A percentile compares a stretch with the other conserved stretches of the same genome.
Conservation (phyloP, 2,888 invertebrate species). For the Dryomyza anilis region DNA sequence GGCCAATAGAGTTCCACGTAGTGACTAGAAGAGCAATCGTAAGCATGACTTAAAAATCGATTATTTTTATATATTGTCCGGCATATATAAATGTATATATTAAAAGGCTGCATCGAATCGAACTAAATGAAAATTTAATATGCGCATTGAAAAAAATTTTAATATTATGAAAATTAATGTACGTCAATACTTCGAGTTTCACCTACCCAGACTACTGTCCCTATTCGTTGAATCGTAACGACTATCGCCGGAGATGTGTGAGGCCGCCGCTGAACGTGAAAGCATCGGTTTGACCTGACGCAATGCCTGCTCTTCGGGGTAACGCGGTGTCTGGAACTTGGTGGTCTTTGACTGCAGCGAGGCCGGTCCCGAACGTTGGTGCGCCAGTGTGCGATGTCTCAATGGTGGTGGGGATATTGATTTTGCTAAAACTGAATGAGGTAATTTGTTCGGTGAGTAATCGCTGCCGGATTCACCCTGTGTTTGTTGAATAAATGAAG, state of each 20-base stretch:
- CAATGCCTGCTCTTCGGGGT: constrained; percentile 60
- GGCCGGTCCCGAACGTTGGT: constrained; percentile 61
- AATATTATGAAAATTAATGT: not conserved
- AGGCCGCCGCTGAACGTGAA: constrained; percentile 46
- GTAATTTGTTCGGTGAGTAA: constrained; percentile 67
- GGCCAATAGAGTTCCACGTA: constrained; percentile 6
- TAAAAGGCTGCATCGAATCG: constrained; percentile 21
- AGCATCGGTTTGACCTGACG: constrained; percentile 54
- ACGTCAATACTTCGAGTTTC: not conserved
- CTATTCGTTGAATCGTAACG: constrained; percentile 55
- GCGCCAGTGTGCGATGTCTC: constrained; percentile 60
- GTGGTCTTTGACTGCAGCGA: constrained; percentile 58
- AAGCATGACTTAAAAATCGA: constrained; percentile 33
- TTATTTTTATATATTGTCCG: too few relatives aligned
- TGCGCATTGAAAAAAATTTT: not conserved
- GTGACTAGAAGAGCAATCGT: not conserved
- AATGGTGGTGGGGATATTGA: constrained; percentile 62
- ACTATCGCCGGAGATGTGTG: constrained; percentile 46
- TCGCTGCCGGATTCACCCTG: constrained; percentile 72
- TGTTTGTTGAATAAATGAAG: not conserved
- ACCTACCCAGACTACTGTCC: constrained; percentile 61
- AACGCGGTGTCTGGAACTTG: constrained; percentile 61
- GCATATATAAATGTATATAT: too few relatives aligned
- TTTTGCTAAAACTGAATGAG: constrained; percentile 61
- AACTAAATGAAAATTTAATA: not conserved